Conservation (phyloP, 2,113 vertebrate species). For the Pholis gunnellus region DNA sequence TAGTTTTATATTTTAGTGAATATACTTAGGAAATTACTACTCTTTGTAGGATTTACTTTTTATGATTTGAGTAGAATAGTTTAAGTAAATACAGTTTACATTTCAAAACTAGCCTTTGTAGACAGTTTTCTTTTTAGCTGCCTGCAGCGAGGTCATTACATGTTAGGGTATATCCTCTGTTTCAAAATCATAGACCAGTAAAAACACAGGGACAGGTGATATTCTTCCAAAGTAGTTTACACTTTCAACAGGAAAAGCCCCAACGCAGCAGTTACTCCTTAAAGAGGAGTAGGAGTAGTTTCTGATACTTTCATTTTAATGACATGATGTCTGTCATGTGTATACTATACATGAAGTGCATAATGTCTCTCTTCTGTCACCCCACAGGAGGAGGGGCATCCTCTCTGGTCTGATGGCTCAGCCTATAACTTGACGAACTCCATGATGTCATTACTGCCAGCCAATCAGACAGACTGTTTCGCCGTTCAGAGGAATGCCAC, state of each 20-base stretch:
- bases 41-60: not conserved
- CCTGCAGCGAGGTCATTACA: not conserved
- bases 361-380: conserved; percentile 27
- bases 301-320: conserved; percentile 5
- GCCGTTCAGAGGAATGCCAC: conserved; percentile 87
- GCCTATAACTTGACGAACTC: conserved; percentile 79
- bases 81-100: not conserved
- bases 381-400: conserved; percentile 86
- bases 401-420: conserved; percentile 87
- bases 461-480: conserved; percentile 89
- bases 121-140: not conserved
- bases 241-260: not conserved
- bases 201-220: not conserved
- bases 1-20: not conserved
- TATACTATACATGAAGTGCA: not conserved
- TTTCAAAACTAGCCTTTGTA: not conserved
- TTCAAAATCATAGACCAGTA: not conserved
- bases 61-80: not conserved
- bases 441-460: conserved; percentile 76
- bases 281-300: conserved; percentile 32
- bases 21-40: not conserved
- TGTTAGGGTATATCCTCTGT: not conserved
- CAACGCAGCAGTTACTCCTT: conserved; percentile 3
- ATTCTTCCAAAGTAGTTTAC: conserved; percentile 9
- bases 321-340: not conserved